Percentiles rank a stretch among this genome's conserved stretches.
Evolutionary conservation across 2,888 invertebrate genomes (phyloP).

Genomic region (Drosophila nigricruria): DNA sequence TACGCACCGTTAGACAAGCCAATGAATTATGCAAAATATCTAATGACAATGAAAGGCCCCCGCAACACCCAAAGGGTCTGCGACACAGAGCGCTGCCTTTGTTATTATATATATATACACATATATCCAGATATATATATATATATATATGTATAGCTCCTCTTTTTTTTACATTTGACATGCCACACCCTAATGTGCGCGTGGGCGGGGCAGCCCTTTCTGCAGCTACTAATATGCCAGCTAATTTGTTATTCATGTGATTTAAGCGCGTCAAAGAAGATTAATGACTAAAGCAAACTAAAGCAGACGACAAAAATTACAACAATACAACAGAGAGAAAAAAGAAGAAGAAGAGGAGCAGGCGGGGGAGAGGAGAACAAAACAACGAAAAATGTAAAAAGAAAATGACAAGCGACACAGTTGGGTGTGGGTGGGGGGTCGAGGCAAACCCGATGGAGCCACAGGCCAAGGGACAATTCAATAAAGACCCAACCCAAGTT

Average conservation of each 20-base stretch:
- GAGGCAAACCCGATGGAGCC: neutral
- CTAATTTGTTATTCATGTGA: constrained; percentile 84
- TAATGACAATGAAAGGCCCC: constrained; percentile 32
- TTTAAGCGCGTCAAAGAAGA: constrained; percentile 83
- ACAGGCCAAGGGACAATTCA: constrained; percentile 50
- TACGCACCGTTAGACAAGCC: constrained; percentile 77
- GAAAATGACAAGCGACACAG: constrained; percentile 33
- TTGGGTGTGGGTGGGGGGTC: neutral
- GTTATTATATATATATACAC: constrained; percentile 23
- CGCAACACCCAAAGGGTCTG: constrained; percentile 14
- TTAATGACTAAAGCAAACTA: constrained; percentile 77
- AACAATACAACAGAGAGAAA: neutral
- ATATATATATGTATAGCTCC: neutral
- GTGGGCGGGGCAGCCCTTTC: constrained; percentile 41
- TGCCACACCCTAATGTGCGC: constrained; percentile 1
- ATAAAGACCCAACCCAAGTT: constrained; percentile 34
- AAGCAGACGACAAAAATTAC: constrained; percentile 42
- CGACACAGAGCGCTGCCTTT: constrained; percentile 37
- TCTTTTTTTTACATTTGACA: constrained; percentile 53
- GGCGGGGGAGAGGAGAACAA: neutral
- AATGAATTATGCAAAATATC: constrained; percentile 78
- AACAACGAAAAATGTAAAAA: constrained; percentile 28
- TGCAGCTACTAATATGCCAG: constrained; percentile 73
- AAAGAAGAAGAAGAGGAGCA: neutral
- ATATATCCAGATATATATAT: neutral